Conservation (phyloP, 2,113 vertebrate genomes). For the Uropsilus gracilis region DNA sequence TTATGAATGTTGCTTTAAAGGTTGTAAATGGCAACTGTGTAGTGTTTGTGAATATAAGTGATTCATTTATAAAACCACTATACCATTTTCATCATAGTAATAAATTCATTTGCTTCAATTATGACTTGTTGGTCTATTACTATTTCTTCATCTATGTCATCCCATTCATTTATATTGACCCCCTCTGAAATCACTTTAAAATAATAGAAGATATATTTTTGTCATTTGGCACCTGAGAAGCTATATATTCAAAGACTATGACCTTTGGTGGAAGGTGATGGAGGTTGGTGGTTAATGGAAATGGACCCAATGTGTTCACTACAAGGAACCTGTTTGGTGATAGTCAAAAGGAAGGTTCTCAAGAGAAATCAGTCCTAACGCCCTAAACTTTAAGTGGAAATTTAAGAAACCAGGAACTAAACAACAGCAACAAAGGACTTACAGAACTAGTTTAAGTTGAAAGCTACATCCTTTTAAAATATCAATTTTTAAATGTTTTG, state of each 20-base stretch:
- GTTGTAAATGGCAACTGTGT: neutral
- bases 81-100: neutral
- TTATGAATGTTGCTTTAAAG: neutral
- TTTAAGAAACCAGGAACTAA: neutral
- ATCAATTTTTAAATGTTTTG: neutral
- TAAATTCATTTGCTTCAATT: slow-evolving; percentile 4
- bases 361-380: neutral
- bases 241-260: neutral
- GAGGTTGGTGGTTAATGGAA: neutral
- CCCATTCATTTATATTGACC: neutral
- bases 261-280: neutral
- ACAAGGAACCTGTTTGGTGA: neutral
- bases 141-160: slow-evolving; percentile 26
- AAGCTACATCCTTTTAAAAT: neutral
- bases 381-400: neutral
- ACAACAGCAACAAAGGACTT: neutral
- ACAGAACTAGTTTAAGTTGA: neutral
- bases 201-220: neutral
- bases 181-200: slow-evolving; percentile 38
- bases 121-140: neutral
- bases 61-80: neutral
- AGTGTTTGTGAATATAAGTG: neutral
- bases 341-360: neutral
- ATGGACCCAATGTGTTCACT: neutral
- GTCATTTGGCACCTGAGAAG: neutral